Evolutionary conservation across 2,113 vertebrate species (phyloP).

Genomic region (Equus quagga): DNA sequence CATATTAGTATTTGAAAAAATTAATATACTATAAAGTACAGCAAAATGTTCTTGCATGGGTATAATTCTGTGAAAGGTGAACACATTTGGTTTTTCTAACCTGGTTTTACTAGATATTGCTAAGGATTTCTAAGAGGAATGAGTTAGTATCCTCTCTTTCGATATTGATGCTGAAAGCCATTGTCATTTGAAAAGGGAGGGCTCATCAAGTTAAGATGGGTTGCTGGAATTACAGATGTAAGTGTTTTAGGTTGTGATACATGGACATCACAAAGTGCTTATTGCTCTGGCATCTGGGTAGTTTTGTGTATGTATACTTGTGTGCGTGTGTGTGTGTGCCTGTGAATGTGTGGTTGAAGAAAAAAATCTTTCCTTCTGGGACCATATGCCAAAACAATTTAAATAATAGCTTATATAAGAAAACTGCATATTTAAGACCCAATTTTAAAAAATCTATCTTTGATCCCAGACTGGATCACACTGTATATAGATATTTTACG

Average conservation of each 20-base stretch:
- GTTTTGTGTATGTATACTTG: neutral
- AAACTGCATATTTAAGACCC: slow-evolving; percentile 11
- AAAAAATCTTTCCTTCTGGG: slow-evolving; percentile 2
- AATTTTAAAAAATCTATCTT: slow-evolving; percentile 44
- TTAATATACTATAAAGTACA: neutral
- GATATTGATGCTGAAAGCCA: neutral
- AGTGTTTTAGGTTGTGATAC: neutral
- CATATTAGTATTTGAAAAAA: neutral
- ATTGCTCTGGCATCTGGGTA: neutral
- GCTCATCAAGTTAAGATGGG: neutral
- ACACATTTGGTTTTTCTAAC: neutral
- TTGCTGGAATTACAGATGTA: neutral
- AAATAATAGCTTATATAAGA: slow-evolving; percentile 45
- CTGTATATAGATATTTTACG: neutral
- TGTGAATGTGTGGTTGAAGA: neutral
- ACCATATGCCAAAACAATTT: neutral
- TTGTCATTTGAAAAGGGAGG: neutral
- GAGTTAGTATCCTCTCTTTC: slow-evolving; percentile 8
- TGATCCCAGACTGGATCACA: neutral
- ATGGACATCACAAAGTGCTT: neutral
- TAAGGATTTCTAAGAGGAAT: slow-evolving; percentile 11
- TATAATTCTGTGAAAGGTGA: neutral
- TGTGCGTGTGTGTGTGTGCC: neutral
- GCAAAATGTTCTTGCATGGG: neutral
- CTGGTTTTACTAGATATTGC: neutral